Evolutionary conservation across 2,113 vertebrate species (phyloP).

Genomic region (Urocolius indicus): DNA sequence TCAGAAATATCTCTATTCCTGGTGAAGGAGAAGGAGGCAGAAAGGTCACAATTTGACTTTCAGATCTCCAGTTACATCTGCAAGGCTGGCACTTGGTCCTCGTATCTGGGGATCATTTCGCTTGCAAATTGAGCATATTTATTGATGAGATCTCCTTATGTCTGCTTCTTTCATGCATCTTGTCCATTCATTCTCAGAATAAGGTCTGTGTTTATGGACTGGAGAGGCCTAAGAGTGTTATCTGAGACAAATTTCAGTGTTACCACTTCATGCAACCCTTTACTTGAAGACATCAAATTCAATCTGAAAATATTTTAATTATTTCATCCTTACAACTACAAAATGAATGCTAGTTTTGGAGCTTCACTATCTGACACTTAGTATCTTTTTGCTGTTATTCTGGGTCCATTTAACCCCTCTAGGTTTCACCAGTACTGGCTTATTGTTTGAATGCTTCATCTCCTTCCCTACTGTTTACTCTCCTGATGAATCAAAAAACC

Average conservation of each 20-base stretch:
- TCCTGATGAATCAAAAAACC: not conserved
- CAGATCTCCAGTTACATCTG: conserved; percentile 36
- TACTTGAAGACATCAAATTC: not conserved
- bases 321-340: not conserved
- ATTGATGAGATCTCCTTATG: not conserved
- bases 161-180: not conserved
- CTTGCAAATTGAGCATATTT: conserved; percentile 46
- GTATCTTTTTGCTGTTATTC: not conserved
- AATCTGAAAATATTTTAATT: not conserved
- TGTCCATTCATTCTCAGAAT: not conserved
- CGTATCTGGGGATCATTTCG: conserved; percentile 20
- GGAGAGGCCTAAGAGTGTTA: not conserved
- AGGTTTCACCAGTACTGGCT: not conserved
- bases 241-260: not conserved
- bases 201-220: not conserved
- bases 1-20: conserved; percentile 34
- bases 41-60: conserved; percentile 63
- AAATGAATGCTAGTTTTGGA: not conserved
- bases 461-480: not conserved
- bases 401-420: not conserved
- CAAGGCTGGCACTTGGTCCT: not conserved
- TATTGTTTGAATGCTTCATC: not conserved
- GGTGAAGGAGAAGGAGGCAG: not conserved
- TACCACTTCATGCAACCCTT: not conserved
- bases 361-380: not conserved